phyloP scores from a whole-genome alignment of 2,113 vertebrate species.

The Pachyramphus minor region DNA sequence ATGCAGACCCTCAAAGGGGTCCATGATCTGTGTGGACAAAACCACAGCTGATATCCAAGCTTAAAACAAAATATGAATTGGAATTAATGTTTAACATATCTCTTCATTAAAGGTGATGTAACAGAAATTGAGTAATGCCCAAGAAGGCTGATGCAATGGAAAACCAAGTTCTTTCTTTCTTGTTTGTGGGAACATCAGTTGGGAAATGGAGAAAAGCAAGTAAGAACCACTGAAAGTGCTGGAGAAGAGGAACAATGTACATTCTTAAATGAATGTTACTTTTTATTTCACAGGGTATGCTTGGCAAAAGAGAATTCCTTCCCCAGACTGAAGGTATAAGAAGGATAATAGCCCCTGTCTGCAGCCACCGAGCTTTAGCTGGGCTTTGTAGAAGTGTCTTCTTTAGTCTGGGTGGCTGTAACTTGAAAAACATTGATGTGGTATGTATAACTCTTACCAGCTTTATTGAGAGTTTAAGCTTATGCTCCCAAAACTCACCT shows the following conservation, averaged over 20 bases:
- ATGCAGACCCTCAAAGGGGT: neutral
- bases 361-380: constrained; percentile 58
- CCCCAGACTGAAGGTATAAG: constrained; percentile 68
- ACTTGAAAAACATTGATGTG: constrained; percentile 83
- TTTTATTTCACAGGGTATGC: constrained; percentile 66
- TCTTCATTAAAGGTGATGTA: neutral
- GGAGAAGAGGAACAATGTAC: neutral
- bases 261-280: neutral
- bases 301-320: constrained; percentile 79
- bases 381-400: constrained; percentile 81
- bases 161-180: neutral
- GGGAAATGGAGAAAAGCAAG: neutral
- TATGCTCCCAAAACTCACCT: neutral
- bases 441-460: constrained; percentile 43
- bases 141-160: neutral
- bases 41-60: neutral
- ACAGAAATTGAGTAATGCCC: neutral
- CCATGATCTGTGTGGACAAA: neutral
- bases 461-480: neutral
- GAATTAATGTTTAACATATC: neutral
- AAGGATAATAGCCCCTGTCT: constrained; percentile 78
- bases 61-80: neutral
- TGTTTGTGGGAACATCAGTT: neutral
- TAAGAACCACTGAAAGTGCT: neutral
- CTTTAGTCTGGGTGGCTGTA: constrained; percentile 80